These are phyloP conservation scores for Coluber constrictor DNA, from an alignment of 2,797 vertebrate species.

Conservation along the genomic window DNA sequence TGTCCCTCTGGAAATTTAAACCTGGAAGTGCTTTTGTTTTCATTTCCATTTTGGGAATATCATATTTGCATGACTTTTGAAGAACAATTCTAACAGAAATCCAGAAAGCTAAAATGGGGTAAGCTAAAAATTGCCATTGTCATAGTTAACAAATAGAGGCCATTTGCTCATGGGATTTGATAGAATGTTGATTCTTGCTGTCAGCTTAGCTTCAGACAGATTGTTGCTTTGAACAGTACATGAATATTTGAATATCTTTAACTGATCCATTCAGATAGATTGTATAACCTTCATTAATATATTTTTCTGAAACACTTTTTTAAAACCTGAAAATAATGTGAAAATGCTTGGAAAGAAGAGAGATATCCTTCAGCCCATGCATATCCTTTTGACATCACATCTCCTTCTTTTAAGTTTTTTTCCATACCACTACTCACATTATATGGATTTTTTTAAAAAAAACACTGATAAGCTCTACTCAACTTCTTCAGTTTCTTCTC, in stretches of 20 bases:
- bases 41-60: background rate
- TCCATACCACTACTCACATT: background rate
- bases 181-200: constrained; percentile 45
- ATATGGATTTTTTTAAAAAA: background rate
- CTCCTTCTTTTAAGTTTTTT: background rate
- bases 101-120: constrained; percentile 39
- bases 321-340: background rate
- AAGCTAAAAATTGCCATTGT: constrained; percentile 40
- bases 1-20: background rate
- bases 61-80: constrained; percentile 24
- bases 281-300: constrained; percentile 50
- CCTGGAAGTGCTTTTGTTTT: background rate
- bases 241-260: constrained; percentile 55
- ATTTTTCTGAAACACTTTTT: constrained; percentile 48
- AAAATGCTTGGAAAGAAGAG: background rate
- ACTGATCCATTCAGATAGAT: constrained; percentile 44
- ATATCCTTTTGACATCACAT: background rate
- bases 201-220: constrained; percentile 57
- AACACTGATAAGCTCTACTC: background rate
- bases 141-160: constrained; percentile 53
- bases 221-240: constrained; percentile 52
- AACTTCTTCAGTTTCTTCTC: background rate
- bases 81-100: constrained; percentile 21
- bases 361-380: background rate
- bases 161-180: constrained; percentile 45